Percentiles rank a stretch among this genome's conserved stretches.
Evolutionary conservation across 1,140 invertebrate species (phyloP).

Genomic region (Psilanteris sp.): DNA sequence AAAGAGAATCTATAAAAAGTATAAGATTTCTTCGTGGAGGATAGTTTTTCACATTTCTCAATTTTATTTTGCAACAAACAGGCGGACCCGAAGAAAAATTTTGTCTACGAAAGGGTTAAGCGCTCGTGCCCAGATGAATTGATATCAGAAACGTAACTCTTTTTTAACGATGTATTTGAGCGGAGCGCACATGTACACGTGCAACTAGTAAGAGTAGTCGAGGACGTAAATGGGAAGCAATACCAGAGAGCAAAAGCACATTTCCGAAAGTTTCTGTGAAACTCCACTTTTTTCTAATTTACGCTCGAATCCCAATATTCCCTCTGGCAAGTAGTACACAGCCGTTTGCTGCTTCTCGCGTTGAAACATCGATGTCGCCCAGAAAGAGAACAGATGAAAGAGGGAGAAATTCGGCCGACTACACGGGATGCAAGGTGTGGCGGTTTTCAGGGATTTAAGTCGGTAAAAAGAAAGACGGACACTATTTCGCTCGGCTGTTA

Average conservation of each 20-base stretch:
- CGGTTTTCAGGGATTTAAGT: conserved; percentile 53
- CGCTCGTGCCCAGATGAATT: conserved; percentile 30
- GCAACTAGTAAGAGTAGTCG: conserved; percentile 45
- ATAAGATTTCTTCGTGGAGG: conserved; percentile 2
- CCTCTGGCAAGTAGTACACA: conserved; percentile 54
- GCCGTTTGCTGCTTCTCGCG: conserved; percentile 39
- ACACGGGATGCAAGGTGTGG: conserved; percentile 23
- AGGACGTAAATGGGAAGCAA: conserved; percentile 60
- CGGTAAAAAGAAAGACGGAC: conserved; percentile 56
- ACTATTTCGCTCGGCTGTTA: conserved; percentile 62
- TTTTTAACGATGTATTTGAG: conserved; percentile 38
- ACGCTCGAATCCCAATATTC: conserved; percentile 69
- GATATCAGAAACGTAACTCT: conserved; percentile 50
- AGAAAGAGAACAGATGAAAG: conserved; percentile 14
- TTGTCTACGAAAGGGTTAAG: conserved; percentile 45
- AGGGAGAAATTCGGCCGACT: conserved; percentile 24
- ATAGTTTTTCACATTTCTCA: conserved; percentile 28
- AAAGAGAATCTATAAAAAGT: conserved; percentile 11
- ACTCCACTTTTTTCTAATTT: conserved; percentile 75
- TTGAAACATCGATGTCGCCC: conserved; percentile 55
- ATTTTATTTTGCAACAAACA: conserved; percentile 49
- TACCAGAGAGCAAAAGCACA: conserved; percentile 50
- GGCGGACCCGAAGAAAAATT: conserved; percentile 25
- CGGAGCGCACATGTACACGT: conserved; percentile 26
- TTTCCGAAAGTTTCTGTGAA: conserved; percentile 68